Percentiles rank a stretch among this genome's conserved stretches.
Conservation (phyloP, 2,113 vertebrate species). For the Callipepla squamata region DNA sequence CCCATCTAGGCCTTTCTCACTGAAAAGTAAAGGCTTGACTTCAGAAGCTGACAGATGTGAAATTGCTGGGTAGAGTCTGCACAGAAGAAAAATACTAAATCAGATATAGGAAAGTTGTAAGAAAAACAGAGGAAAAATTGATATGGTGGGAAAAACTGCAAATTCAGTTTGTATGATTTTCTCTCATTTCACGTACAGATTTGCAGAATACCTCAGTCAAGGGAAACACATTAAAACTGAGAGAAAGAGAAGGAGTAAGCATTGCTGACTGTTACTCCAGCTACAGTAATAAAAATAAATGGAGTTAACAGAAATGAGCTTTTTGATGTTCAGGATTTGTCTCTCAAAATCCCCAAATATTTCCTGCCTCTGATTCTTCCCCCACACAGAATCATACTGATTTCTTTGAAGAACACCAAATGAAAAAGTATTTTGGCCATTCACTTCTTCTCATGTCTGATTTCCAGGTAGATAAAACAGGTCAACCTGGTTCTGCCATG, state of each 20-base stretch:
- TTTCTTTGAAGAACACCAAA: background rate
- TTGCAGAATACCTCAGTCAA: background rate
- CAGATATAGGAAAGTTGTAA: background rate
- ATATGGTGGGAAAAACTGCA: background rate
- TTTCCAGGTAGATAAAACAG: background rate
- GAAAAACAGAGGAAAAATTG: background rate
- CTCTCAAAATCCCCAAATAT: background rate
- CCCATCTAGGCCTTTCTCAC: background rate
- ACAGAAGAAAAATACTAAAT: background rate
- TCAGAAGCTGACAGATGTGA: background rate
- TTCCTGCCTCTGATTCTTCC: background rate
- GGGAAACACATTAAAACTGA: background rate
- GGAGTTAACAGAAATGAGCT: background rate
- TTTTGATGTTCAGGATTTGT: background rate
- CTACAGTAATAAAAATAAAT: constrained; percentile 8
- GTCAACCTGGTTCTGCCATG: background rate
- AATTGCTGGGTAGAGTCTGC: background rate
- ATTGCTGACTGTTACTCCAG: background rate
- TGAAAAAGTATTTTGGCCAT: background rate
- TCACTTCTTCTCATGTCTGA: background rate
- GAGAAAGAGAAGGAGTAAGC: background rate
- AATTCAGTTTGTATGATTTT: background rate
- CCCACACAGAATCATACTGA: background rate
- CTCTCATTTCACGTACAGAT: background rate
- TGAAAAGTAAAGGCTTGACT: background rate